Percentiles rank a stretch among this genome's conserved stretches.
Evolutionary conservation across 2,888 invertebrate species (phyloP).

Genomic region (Galerucella calmariensis): DNA sequence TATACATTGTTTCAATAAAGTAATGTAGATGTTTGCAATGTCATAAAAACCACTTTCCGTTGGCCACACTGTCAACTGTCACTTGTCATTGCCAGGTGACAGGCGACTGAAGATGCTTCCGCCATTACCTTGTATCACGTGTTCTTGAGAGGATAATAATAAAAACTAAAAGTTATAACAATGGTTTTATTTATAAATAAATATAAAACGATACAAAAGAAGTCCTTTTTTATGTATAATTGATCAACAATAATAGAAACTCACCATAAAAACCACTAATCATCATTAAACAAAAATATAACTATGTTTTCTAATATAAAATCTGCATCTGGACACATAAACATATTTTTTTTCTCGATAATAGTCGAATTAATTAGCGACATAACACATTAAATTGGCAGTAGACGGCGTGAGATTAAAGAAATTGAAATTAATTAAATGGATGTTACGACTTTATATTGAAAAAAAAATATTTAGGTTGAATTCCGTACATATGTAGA

Average conservation of each 20-base stretch:
- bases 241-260: not conserved
- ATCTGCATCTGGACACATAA: slow-evolving; percentile 13
- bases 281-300: not conserved
- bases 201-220: too few species aligned
- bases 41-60: too few species aligned
- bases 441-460: not conserved
- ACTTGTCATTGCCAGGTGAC: too few species aligned
- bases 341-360: slow-evolving; percentile 7
- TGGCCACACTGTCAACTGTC: too few species aligned
- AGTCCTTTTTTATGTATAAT: too few species aligned
- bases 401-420: slow-evolving; percentile 18
- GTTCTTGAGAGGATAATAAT: too few species aligned
- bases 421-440: slow-evolving; percentile 9
- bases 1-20: too few species aligned
- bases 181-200: too few species aligned
- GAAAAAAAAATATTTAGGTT: slow-evolving; percentile 7
- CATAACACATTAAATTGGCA: slow-evolving; percentile 1
- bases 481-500: slow-evolving; percentile 10
- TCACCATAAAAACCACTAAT: not conserved
- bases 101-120: too few species aligned
- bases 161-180: too few species aligned
- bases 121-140: too few species aligned
- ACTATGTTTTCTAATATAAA: not conserved
- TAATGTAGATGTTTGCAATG: too few species aligned
- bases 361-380: slow-evolving; percentile 14